Conservation (phyloP, 2,113 vertebrate species). For the Leptosomus discolor region DNA sequence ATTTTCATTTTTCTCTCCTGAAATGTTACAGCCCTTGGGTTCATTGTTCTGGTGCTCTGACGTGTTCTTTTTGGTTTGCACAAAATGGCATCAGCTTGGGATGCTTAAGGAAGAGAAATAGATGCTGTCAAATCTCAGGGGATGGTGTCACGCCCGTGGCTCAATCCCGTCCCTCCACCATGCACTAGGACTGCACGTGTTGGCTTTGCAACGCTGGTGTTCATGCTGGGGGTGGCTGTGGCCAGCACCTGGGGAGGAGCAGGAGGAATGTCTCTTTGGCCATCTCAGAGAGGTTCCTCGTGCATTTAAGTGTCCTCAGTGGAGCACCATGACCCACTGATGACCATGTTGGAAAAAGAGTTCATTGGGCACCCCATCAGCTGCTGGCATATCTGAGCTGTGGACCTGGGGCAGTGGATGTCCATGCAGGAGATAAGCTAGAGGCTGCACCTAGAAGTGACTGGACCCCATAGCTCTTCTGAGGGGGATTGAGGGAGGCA, state of each 20-base stretch:
- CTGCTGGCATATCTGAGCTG: background rate
- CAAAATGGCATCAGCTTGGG: background rate
- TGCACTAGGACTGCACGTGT: fast-evolving
- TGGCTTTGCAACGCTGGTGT: background rate
- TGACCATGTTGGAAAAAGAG: fast-evolving
- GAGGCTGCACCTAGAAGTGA: background rate
- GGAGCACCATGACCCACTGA: background rate
- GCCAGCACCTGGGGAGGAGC: background rate
- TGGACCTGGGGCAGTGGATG: background rate
- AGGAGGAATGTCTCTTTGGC: background rate
- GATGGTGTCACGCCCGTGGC: background rate
- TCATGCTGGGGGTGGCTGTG: background rate
- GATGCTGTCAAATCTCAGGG: background rate
- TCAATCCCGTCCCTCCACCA: background rate
- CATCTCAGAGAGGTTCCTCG: background rate
- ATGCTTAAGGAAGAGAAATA: background rate
- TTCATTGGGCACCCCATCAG: fast-evolving
- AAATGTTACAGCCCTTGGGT: background rate
- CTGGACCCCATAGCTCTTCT: background rate
- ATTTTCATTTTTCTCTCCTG: background rate
- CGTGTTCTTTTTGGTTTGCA: background rate
- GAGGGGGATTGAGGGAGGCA: background rate
- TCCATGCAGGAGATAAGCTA: background rate
- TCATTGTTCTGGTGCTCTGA: background rate
- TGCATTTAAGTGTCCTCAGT: background rate